Conservation (phyloP, 1,140 invertebrate genomes). For the Aricia agestis region DNA sequence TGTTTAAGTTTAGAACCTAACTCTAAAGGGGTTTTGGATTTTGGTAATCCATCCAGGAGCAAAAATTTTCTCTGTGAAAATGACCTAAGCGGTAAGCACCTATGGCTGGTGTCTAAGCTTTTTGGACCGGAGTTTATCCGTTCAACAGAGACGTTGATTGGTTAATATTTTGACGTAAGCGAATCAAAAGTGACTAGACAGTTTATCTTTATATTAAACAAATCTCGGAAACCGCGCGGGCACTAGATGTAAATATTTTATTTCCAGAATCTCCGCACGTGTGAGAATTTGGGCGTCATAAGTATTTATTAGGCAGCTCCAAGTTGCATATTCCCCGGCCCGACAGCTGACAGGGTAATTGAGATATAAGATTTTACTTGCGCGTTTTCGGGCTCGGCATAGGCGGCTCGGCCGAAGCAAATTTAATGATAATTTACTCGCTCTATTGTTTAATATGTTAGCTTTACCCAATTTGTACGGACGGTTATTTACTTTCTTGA, state of each 20-base stretch:
- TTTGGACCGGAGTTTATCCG: too few species aligned
- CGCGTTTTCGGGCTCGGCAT: slow-evolving; percentile 7
- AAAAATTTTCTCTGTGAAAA: too few species aligned
- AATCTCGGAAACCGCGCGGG: too few species aligned
- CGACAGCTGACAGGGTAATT: slow-evolving; percentile 22
- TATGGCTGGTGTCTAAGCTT: too few species aligned
- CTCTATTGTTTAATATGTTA: slow-evolving; percentile 9
- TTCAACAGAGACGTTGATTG: too few species aligned
- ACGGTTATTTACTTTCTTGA: neutral
- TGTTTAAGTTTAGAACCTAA: neutral
- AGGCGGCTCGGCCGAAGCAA: slow-evolving; percentile 3
- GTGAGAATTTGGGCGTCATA: slow-evolving; percentile 9
- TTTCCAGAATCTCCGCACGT: neutral
- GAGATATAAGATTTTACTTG: slow-evolving; percentile 23
- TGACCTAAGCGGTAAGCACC: too few species aligned
- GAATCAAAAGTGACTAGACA: too few species aligned
- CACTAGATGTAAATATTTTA: neutral
- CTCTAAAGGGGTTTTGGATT: too few species aligned
- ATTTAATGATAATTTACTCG: slow-evolving; percentile 19
- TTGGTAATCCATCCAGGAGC: too few species aligned
- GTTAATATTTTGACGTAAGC: too few species aligned
- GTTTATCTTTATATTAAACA: too few species aligned
- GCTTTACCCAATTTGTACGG: neutral
- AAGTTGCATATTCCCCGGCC: slow-evolving; percentile 15
- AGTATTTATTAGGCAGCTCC: slow-evolving; percentile 13